Percentiles rank a stretch among this genome's conserved stretches.
phyloP scores from a whole-genome alignment of 2,113 vertebrate species.

The Rhabdornis inornatus region DNA sequence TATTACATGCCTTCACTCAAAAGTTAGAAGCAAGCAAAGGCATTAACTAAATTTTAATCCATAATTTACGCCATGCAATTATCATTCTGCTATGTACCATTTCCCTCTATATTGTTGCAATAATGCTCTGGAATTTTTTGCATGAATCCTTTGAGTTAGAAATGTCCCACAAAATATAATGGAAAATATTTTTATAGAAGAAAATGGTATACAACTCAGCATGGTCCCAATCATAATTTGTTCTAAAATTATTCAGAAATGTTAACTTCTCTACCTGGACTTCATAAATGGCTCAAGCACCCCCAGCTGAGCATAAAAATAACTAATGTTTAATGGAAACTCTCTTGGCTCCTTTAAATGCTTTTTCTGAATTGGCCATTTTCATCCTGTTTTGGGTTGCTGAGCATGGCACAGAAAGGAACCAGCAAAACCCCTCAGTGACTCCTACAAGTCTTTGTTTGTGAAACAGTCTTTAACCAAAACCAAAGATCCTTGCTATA shows the following conservation, averaged over 20 bases:
- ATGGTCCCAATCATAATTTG: neutral
- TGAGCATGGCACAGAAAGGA: neutral
- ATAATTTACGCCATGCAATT: neutral
- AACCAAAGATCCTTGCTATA: neutral
- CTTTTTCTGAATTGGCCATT: neutral
- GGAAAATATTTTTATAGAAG: neutral
- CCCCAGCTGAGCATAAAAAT: neutral
- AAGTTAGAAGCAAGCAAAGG: neutral
- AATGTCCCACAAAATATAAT: neutral
- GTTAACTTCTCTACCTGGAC: neutral
- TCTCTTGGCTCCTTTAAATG: neutral
- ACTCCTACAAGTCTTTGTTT: neutral
- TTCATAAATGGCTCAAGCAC: neutral
- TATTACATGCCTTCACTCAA: neutral
- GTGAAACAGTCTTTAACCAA: neutral
- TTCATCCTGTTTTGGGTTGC: neutral
- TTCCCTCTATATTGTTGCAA: neutral
- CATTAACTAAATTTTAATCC: neutral
- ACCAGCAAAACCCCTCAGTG: neutral
- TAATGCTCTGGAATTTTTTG: neutral
- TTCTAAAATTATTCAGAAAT: neutral
- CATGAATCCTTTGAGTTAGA: neutral
- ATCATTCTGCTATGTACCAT: neutral
- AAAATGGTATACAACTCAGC: neutral
- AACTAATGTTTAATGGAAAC: neutral